Base-by-base conservation (phyloP, 2,888 invertebrate genomes). In the Sinopyrophorus schimmeli region DNA sequence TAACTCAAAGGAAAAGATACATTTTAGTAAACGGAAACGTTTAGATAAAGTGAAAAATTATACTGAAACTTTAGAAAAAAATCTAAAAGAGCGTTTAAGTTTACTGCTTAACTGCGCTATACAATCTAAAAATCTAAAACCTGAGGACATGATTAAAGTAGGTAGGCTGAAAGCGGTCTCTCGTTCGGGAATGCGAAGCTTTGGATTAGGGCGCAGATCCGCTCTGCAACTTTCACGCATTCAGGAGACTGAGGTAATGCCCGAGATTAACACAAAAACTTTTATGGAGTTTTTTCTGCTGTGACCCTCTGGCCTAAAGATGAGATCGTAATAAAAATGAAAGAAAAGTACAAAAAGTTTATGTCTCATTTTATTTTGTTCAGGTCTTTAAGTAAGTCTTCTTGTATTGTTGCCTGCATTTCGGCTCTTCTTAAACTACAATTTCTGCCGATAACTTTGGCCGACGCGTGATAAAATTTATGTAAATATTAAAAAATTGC, bases 191-290 rank as follows among this genome's bases (percentile, higher is more conserved):
- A 51, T 41, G 41, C 40, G 40, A 51, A 46, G 46, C 46, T 51
- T 46, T 24, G 51, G 51, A 51, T 51, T 51, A 51, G 40, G 46
- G 37, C 34, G 20, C 39, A 50, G 50, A 50, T 50, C 50, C 50
- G 42, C 35, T 51, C 50, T 39, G 46, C 37, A 47, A 51, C 39
- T 51, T 50, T 46, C 37, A 51, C 46, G 46, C 39, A 46, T 51
- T 51, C 28, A 51, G 51, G 28, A 44, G 34, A 44, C 46, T 40
- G 51, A 51, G 46, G 51, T 51, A 51, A 51, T 46, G 39, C 46
- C n/a, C 35, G 31, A 51, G 51, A 51, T 51, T 51, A 51, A 47
- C 51, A 51, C 51, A 51, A 41, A 51, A 51, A 51, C 51, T 51
- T 51, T 51, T 51, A 51, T 51, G 34, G 32, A 51, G 46, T 49